Conservation (phyloP, 2,888 invertebrate species). For the Ellobium chinense region DNA sequence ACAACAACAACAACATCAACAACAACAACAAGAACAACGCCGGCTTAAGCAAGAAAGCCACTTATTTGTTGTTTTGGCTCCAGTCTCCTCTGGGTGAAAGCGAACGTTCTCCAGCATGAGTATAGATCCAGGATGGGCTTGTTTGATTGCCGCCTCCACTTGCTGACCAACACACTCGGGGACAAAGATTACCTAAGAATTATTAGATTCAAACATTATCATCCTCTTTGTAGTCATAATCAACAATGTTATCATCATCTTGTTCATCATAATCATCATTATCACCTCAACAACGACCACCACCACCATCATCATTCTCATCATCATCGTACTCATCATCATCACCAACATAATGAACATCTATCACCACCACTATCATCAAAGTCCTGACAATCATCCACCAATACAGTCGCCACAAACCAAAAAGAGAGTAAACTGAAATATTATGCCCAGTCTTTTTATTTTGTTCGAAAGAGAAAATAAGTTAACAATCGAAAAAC, state of each 20-base stretch:
- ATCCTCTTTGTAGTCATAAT: not conserved
- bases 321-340: too few relatives aligned
- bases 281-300: too few relatives aligned
- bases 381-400: too few relatives aligned
- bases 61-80: conserved; percentile 2
- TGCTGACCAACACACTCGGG: conserved; percentile 23
- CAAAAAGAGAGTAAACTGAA: too few relatives aligned
- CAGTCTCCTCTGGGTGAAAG: conserved; percentile 23
- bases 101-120: conserved; percentile 38
- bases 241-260: not conserved
- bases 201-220: not conserved
- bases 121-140: conserved; percentile 16
- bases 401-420: too few relatives aligned
- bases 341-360: too few relatives aligned
- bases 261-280: too few relatives aligned
- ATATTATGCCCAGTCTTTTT: too few relatives aligned
- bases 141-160: conserved; percentile 12
- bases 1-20: not conserved
- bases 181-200: conserved; percentile 31
- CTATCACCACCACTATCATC: too few relatives aligned
- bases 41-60: not conserved
- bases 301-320: too few relatives aligned
- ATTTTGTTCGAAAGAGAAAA: too few relatives aligned
- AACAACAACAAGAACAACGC: not conserved
- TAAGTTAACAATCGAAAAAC: too few relatives aligned